A percentile compares a stretch with the other conserved stretches of the same genome.
phyloP scores from a whole-genome alignment of 2,113 vertebrate species.

The Corvus cornix region DNA sequence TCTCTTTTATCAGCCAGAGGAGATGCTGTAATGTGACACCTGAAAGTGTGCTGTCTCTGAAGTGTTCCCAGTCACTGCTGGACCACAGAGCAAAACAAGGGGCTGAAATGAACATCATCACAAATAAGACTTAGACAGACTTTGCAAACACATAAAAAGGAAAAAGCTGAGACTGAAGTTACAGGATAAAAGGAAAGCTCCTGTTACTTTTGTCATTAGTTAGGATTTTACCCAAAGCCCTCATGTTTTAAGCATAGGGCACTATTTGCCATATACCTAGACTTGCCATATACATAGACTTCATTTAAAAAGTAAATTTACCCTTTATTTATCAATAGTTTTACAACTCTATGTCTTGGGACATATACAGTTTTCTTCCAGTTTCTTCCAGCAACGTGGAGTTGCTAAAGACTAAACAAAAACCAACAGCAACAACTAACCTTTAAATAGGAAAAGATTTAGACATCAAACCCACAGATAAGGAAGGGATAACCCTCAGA shows the following conservation, averaged over 20 bases:
- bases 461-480: not conserved
- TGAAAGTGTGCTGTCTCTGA: conserved; percentile 14
- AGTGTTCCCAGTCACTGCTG: conserved; percentile 38
- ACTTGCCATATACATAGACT: not conserved
- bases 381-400: not conserved
- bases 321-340: not conserved
- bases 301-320: conserved; percentile 9
- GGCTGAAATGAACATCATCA: not conserved
- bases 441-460: not conserved
- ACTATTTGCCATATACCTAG: not conserved
- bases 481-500: not conserved
- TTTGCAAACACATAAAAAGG: conserved; percentile 5
- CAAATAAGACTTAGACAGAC: not conserved
- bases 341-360: not conserved
- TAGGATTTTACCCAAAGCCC: not conserved
- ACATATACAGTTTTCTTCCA: not conserved
- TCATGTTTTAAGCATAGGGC: not conserved
- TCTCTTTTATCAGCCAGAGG: conserved; percentile 22
- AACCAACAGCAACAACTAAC: not conserved
- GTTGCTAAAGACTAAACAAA: not conserved
- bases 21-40: conserved; percentile 1
- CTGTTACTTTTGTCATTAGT: conserved; percentile 16
- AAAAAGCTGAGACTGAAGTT: conserved; percentile 4
- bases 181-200: not conserved
- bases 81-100: conserved; percentile 17